Base-by-base conservation (phyloP, 2,888 invertebrate species). In the Tiphia femorata region DNA sequence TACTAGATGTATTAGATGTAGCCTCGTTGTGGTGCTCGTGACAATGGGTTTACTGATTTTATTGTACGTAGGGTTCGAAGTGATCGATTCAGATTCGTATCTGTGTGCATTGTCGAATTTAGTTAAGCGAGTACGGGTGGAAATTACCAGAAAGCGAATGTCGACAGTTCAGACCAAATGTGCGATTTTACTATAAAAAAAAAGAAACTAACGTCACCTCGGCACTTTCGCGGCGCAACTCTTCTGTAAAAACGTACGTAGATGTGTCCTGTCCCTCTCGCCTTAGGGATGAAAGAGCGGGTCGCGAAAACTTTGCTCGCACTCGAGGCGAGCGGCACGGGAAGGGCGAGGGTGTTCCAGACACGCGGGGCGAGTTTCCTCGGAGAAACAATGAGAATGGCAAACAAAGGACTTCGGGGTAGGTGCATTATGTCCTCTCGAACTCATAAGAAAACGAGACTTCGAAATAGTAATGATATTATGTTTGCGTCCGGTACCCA, bases 391-490 rank as follows among this genome's bases (percentile, higher is more conserved):
- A 79, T 75, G 72, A 70, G 72, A 72, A 74, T 71, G 73, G 72
- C 76, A 80, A 80, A 77, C 75, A 79, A 76, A 76, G 70, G 63
- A 66, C 58, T 59, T 62, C 62, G 42, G 59, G 61, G 64, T 58
- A 50, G 66, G 69, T 70, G 73, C 76, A 76, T 79, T 78, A 77
- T 72, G 75, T 74, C 69, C 67, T 69, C 64, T 64, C 71, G 64
- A 76, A 75, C 75, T 81, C 78, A 73, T 79, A 78, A 79, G 77
- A 79, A 79, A 79, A 79, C 75, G 72, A 66, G 74, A 77, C 76
- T 76, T 78, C 66, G 78, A 77, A 78, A 78, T 78, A 75, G 78
- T 77, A 78, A 79, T 77, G 79, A 78, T 77, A 78, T 79, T 78
- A 77, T 75, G 76, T 77, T 77, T 70, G 75, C 68, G 67, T 44